Percentiles rank a stretch among this genome's conserved stretches.
phyloP scores from a whole-genome alignment of 2,113 vertebrate genomes.

The Vidua macroura region DNA sequence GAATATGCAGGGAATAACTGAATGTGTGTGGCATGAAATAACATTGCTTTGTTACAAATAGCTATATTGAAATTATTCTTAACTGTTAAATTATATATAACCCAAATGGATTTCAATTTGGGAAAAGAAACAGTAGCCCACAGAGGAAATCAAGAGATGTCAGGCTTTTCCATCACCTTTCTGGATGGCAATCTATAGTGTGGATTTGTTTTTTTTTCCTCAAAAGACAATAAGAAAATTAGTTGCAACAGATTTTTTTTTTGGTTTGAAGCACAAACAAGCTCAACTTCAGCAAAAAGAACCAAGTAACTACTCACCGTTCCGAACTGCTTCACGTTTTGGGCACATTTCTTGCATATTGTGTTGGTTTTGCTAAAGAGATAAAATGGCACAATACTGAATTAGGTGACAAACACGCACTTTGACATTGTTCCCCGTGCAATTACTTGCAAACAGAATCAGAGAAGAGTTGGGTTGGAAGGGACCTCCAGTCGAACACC shows the following conservation, averaged over 20 bases:
- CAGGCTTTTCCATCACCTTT: not conserved
- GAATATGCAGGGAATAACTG: not conserved
- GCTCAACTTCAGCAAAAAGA: not conserved
- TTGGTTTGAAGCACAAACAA: fast-evolving
- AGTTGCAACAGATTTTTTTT: not conserved
- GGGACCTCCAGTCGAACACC: not conserved
- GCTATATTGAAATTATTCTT: fast-evolving
- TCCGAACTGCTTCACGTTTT: constrained; percentile 98
- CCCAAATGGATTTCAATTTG: not conserved
- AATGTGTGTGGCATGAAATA: fast-evolving
- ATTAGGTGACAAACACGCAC: not conserved
- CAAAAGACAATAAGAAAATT: not conserved
- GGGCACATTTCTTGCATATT: constrained; percentile 99
- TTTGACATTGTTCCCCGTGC: not conserved
- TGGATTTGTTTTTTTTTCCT: too few species aligned
- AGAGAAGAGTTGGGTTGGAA: not conserved
- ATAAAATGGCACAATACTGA: not conserved
- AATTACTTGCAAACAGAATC: not conserved
- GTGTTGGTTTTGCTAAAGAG: constrained; percentile 95
- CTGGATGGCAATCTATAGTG: not conserved
- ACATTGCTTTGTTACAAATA: not conserved
- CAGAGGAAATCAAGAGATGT: not conserved
- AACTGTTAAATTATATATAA: not conserved
- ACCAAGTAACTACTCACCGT: constrained; percentile 80
- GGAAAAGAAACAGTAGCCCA: not conserved